phyloP scores from a whole-genome alignment of 2,113 vertebrate species.

The Gasterosteus aculeatus region DNA sequence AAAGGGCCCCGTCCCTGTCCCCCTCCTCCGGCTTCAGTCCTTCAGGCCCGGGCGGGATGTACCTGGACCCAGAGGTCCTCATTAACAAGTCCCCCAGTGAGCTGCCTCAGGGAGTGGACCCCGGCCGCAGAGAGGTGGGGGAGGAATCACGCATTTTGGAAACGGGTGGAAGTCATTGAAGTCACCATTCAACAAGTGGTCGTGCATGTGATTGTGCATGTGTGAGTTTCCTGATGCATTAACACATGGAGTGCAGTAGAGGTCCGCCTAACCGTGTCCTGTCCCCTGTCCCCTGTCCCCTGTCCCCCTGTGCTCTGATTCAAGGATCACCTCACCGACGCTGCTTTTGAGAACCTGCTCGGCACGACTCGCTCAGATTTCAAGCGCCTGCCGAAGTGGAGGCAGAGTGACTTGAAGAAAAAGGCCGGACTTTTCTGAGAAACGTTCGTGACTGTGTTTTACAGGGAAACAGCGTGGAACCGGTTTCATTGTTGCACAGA shows the following conservation, averaged over 20 bases:
- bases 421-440: constrained; percentile 88
- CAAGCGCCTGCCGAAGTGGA: constrained; percentile 89
- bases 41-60: neutral
- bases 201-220: neutral
- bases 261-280: constrained; percentile 40
- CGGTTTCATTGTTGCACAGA: neutral
- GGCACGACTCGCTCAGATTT: constrained; percentile 87
- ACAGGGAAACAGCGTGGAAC: neutral
- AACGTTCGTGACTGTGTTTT: neutral
- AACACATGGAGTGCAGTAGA: constrained; percentile 22
- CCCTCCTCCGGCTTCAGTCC: constrained; percentile 17
- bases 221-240: constrained; percentile 1
- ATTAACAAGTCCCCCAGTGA: constrained; percentile 80
- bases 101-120: constrained; percentile 85
- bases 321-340: constrained; percentile 87
- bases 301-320: constrained; percentile 9
- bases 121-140: constrained; percentile 85
- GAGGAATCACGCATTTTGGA: neutral
- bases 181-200: too few species aligned
- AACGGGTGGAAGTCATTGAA: too few species aligned
- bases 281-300: constrained; percentile 6
- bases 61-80: constrained; percentile 71
- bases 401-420: constrained; percentile 89
- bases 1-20: neutral
- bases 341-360: constrained; percentile 86